These are phyloP conservation scores for Bujurquina vittata DNA, from an alignment of 2,113 vertebrate species.

Conservation along the genomic window DNA sequence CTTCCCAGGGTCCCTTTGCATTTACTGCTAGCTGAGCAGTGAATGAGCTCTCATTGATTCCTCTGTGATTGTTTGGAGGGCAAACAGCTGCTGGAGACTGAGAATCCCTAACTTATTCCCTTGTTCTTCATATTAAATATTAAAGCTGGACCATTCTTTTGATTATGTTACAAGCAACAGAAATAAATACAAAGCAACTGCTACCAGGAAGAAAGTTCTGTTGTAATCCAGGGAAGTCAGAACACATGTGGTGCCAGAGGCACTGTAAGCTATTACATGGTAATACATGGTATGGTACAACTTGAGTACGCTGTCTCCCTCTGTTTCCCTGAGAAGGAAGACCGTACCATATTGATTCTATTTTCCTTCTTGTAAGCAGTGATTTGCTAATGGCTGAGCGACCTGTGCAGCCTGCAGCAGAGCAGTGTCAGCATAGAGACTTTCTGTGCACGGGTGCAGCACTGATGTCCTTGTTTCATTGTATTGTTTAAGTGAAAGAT, in stretches of 20 bases:
- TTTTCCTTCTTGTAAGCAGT: constrained; percentile 32
- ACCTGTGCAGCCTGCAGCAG: not conserved
- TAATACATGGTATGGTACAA: constrained; percentile 9
- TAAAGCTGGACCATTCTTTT: not conserved
- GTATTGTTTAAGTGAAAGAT: not conserved
- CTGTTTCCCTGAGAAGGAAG: not conserved
- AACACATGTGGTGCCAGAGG: constrained; percentile 22
- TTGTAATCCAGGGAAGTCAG: not conserved
- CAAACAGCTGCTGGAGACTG: not conserved
- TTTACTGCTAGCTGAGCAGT: constrained; percentile 57
- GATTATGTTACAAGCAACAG: not conserved
- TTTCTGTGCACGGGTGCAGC: not conserved
- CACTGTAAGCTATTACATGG: constrained; percentile 6
- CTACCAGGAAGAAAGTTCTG: not conserved
- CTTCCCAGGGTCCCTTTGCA: constrained; percentile 40
- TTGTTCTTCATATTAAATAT: not conserved
- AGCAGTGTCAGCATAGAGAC: not conserved
- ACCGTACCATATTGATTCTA: constrained; percentile 9
- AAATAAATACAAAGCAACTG: not conserved
- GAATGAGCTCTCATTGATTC: constrained; percentile 66
- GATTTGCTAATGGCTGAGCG: constrained; percentile 20
- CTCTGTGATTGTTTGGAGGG: not conserved
- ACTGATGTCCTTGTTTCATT: not conserved
- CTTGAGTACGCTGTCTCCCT: constrained; percentile 21
- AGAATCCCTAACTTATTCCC: not conserved